Evolutionary conservation across 2,888 invertebrate species (phyloP).

Genomic region (Pteria penguin): DNA sequence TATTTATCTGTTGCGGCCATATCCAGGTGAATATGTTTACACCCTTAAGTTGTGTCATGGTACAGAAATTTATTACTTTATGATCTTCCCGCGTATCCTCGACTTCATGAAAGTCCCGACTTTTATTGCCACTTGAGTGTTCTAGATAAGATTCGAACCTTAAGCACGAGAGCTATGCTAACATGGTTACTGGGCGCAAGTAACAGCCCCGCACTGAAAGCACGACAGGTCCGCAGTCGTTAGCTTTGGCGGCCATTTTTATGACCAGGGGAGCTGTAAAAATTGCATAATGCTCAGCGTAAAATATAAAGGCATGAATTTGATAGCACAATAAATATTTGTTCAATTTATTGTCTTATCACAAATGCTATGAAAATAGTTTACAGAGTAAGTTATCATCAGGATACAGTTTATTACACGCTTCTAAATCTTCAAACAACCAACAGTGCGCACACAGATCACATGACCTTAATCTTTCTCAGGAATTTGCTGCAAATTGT

Average conservation of each 20-base stretch:
- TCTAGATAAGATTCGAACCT: conserved; percentile 36
- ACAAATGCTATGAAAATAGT: too few species aligned
- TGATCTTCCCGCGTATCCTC: conserved; percentile 26
- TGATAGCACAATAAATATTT: too few species aligned
- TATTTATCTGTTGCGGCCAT: not conserved
- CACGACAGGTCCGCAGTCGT: not conserved
- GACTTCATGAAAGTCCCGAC: conserved; percentile 28
- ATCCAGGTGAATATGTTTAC: not conserved
- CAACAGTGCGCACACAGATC: too few species aligned
- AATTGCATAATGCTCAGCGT: conserved; percentile 13
- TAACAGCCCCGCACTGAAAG: conserved; percentile 5
- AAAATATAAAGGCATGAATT: too few species aligned
- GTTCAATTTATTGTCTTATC: too few species aligned
- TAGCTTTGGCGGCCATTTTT: conserved; percentile 6
- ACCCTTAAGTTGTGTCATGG: conserved; percentile 5
- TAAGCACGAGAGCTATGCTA: conserved; percentile 26
- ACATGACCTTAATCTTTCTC: too few species aligned
- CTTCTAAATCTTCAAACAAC: too few species aligned
- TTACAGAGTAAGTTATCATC: too few species aligned
- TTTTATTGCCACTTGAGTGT: conserved; percentile 39
- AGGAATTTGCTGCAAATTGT: too few species aligned
- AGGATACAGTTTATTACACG: too few species aligned
- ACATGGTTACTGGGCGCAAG: conserved; percentile 9
- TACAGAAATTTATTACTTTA: conserved; percentile 43
- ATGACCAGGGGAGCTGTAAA: conserved; percentile 11